Percentiles rank a stretch among this genome's conserved stretches.
Evolutionary conservation across 2,888 invertebrate genomes (phyloP).

Genomic region (Tetropium fuscum): DNA sequence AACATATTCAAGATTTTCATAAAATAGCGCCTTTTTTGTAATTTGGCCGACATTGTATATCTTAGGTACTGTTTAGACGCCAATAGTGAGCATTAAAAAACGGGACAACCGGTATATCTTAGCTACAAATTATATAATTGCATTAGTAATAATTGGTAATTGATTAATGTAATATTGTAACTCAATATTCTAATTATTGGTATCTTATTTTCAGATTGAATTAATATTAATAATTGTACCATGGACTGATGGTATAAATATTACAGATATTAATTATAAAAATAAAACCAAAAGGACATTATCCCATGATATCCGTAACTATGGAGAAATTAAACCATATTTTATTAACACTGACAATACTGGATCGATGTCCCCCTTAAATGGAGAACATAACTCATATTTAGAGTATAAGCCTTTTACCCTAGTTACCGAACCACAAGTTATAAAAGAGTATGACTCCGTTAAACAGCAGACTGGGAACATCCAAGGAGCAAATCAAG

Average conservation of each 20-base stretch:
- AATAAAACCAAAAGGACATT: slow-evolving; percentile 48
- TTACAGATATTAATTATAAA: background rate
- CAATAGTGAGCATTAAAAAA: too few relatives aligned
- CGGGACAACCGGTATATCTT: too few relatives aligned
- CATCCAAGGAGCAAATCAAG: slow-evolving; percentile 53
- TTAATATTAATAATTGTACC: background rate
- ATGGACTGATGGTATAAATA: background rate
- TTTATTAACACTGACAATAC: slow-evolving; percentile 42
- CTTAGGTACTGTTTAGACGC: too few relatives aligned
- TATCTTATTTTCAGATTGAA: slow-evolving; percentile 2
- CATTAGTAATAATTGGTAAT: too few relatives aligned
- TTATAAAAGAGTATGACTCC: background rate
- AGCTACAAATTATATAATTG: too few relatives aligned
- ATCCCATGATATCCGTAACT: slow-evolving; percentile 39
- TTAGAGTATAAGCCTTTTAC: background rate
- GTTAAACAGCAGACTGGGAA: background rate
- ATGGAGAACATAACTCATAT: background rate
- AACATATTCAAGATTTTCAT: too few relatives aligned
- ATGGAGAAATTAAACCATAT: slow-evolving; percentile 46
- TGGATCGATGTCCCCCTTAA: background rate
- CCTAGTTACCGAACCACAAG: background rate
- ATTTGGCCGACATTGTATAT: too few relatives aligned
- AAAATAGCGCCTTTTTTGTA: too few relatives aligned
- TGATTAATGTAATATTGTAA: too few relatives aligned
- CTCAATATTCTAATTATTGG: background rate